Evolutionary conservation across 2,888 invertebrate genomes (phyloP).

Genomic region (Cephus pygmeus): DNA sequence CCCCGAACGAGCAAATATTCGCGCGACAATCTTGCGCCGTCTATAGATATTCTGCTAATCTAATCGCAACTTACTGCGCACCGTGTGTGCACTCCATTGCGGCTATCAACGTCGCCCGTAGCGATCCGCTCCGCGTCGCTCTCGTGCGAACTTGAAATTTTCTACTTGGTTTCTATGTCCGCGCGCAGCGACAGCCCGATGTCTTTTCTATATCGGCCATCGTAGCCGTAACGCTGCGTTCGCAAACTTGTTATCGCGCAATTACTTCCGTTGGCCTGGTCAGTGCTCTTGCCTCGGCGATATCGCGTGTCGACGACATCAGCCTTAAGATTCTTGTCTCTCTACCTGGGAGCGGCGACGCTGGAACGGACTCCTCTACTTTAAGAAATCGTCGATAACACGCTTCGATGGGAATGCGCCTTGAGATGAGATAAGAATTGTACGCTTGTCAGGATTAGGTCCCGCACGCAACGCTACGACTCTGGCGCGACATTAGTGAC

Average conservation of each 20-base stretch:
- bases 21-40: neutral
- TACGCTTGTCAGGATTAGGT: neutral
- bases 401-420: neutral
- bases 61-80: neutral
- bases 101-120: neutral
- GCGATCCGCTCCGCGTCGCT: neutral
- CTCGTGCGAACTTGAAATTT: neutral
- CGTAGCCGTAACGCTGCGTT: neutral
- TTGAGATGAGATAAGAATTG: neutral
- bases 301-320: neutral
- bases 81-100: neutral
- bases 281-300: neutral
- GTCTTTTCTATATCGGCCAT: neutral
- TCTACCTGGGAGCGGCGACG: neutral
- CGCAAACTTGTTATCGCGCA: neutral
- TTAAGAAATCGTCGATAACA: neutral
- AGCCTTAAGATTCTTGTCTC: neutral
- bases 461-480: neutral
- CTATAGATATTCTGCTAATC: neutral
- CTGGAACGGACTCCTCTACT: neutral
- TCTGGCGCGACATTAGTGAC: neutral
- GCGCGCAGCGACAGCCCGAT: neutral
- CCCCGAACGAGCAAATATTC: neutral
- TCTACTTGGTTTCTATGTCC: neutral
- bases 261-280: neutral